Conservation (phyloP, 2,113 vertebrate species). For the Nematolebias whitei region DNA sequence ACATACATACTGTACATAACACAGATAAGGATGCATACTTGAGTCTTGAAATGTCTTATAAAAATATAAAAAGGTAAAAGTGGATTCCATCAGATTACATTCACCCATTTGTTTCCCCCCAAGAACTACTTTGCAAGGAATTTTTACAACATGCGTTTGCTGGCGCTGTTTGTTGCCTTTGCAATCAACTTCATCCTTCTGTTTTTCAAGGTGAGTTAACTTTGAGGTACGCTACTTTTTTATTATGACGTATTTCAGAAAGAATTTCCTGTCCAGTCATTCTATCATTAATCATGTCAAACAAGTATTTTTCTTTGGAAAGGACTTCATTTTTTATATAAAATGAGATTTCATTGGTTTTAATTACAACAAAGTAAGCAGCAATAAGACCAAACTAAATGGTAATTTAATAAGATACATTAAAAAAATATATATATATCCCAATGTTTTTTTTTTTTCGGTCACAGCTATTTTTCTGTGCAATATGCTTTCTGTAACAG, state of each 20-base stretch:
- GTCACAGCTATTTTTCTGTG: too few relatives aligned
- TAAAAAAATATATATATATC: too few relatives aligned
- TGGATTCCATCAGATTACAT: neutral
- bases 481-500: too few relatives aligned
- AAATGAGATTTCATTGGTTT: too few relatives aligned
- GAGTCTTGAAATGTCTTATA: neutral
- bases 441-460: neutral
- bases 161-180: slow-evolving; percentile 93
- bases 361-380: too few relatives aligned
- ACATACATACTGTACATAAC: neutral
- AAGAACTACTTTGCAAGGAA: slow-evolving; percentile 97
- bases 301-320: too few relatives aligned
- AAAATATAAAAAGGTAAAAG: neutral
- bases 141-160: slow-evolving; percentile 95
- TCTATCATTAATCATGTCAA: too few relatives aligned
- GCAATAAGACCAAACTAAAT: neutral
- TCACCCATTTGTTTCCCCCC: slow-evolving; percentile 16
- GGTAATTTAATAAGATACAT: neutral
- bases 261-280: too few relatives aligned
- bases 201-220: slow-evolving; percentile 89
- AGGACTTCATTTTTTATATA: too few relatives aligned
- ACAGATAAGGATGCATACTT: slow-evolving; percentile 13
- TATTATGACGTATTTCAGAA: neutral
- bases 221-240: neutral
- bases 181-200: slow-evolving; percentile 97